Conservation (phyloP, 2,113 vertebrate genomes). For the Campylomormyrus tamandua region DNA sequence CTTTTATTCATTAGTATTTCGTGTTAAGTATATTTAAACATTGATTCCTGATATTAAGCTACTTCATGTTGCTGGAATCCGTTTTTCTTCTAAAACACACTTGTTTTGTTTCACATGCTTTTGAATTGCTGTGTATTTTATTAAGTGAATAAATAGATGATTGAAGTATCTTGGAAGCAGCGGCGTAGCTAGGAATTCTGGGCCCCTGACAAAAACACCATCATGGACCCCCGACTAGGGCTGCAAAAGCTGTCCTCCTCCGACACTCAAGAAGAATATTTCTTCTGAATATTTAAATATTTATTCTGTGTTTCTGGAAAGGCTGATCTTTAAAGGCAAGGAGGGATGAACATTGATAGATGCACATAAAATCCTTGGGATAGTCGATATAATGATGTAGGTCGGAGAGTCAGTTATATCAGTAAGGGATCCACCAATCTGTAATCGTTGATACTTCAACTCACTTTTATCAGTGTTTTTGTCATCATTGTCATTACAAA, state of each 20-base stretch:
- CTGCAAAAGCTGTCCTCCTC: background rate
- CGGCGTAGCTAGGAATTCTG: background rate
- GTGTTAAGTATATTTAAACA: slow-evolving; percentile 5
- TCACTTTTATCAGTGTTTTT: background rate
- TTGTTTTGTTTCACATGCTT: background rate
- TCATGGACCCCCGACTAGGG: background rate
- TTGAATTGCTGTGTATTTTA: background rate
- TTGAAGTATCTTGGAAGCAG: background rate
- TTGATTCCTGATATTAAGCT: background rate
- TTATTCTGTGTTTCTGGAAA: background rate
- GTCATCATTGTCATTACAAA: background rate
- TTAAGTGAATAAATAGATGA: background rate
- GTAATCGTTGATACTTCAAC: background rate
- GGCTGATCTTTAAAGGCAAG: background rate
- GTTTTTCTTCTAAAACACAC: background rate
- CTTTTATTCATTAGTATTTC: slow-evolving; percentile 4
- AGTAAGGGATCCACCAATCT: background rate
- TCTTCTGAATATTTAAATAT: background rate
- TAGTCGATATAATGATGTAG: background rate
- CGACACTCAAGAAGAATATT: background rate
- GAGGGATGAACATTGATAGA: background rate
- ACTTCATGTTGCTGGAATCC: background rate
- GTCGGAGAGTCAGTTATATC: background rate
- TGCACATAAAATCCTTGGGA: background rate
- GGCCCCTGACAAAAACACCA: background rate